Conservation (phyloP, 2,888 invertebrate genomes). For the Pyrochroa serraticornis region DNA sequence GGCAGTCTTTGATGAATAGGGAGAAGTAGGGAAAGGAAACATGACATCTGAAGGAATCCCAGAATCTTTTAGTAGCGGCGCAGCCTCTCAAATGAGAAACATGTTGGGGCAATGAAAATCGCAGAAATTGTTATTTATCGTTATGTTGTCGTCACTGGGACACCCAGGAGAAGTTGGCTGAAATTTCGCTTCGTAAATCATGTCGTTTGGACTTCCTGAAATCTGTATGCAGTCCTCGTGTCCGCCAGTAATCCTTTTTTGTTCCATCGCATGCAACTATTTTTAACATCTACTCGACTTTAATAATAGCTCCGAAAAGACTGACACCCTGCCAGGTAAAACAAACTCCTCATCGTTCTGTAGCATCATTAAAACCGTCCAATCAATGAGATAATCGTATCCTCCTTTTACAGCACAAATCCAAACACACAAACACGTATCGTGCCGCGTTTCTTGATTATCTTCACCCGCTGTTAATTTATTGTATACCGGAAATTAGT, state of each 20-base stretch:
- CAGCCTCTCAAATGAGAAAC: too few relatives aligned
- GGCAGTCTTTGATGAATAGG: too few relatives aligned
- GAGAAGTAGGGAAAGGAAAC: too few relatives aligned
- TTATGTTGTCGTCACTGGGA: too few relatives aligned
- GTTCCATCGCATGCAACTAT: background rate
- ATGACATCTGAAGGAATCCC: too few relatives aligned
- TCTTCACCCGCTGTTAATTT: too few relatives aligned
- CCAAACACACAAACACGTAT: background rate
- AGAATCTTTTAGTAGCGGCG: too few relatives aligned
- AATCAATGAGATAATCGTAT: background rate
- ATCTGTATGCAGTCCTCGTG: conserved; percentile 4
- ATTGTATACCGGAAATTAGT: too few relatives aligned
- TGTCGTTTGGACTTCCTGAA: conserved; percentile 1
- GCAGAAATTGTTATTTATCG: too few relatives aligned
- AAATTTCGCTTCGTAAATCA: too few relatives aligned
- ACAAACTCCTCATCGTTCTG: conserved; percentile 3
- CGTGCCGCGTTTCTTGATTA: background rate
- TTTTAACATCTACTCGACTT: conserved; percentile 6
- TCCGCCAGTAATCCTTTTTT: background rate
- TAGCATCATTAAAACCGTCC: background rate
- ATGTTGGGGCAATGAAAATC: too few relatives aligned
- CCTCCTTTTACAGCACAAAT: background rate
- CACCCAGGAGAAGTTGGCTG: too few relatives aligned
- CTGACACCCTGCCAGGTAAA: conserved; percentile 13
- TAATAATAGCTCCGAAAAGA: conserved; percentile 4